Conservation (phyloP, 1,140 invertebrate species). For the Melipona quadrifasciata region DNA sequence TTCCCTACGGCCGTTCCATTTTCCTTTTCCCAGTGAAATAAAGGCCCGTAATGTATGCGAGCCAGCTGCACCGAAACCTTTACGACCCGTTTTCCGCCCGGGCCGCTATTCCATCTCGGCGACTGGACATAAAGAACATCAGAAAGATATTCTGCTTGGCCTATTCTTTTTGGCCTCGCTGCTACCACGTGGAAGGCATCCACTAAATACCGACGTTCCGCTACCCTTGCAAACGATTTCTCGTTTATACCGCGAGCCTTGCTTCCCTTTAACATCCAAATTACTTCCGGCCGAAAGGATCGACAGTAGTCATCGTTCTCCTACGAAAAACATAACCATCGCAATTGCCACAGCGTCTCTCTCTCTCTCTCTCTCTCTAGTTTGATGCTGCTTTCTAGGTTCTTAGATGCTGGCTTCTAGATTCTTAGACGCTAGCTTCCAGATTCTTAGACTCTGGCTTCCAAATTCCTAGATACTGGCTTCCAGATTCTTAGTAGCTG, state of each 20-base stretch:
- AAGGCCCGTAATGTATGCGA: slow-evolving; percentile 46
- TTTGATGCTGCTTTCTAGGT: too few relatives aligned
- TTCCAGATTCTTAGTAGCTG: too few relatives aligned
- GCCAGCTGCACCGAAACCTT: slow-evolving; percentile 51
- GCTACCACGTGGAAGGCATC: slow-evolving; percentile 13
- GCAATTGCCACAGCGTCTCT: too few relatives aligned
- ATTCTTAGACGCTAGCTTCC: too few relatives aligned
- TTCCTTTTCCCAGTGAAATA: slow-evolving; percentile 33
- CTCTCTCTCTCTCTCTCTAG: too few relatives aligned
- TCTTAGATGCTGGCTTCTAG: too few relatives aligned
- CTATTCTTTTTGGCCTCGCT: slow-evolving; percentile 38
- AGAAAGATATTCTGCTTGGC: slow-evolving; percentile 50
- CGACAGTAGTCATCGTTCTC: background rate
- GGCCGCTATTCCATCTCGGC: slow-evolving; percentile 27
- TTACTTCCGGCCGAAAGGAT: background rate
- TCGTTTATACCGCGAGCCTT: background rate
- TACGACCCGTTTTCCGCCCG: slow-evolving; percentile 37
- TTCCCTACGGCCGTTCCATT: slow-evolving; percentile 23
- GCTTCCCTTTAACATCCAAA: background rate
- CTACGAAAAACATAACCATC: background rate
- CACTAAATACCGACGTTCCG: slow-evolving; percentile 43
- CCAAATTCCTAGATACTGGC: too few relatives aligned
- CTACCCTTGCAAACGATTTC: slow-evolving; percentile 26
- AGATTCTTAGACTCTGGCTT: too few relatives aligned
- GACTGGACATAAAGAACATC: slow-evolving; percentile 48